phyloP scores from a whole-genome alignment of 1,140 invertebrate species.

The Heterodera carotae region DNA sequence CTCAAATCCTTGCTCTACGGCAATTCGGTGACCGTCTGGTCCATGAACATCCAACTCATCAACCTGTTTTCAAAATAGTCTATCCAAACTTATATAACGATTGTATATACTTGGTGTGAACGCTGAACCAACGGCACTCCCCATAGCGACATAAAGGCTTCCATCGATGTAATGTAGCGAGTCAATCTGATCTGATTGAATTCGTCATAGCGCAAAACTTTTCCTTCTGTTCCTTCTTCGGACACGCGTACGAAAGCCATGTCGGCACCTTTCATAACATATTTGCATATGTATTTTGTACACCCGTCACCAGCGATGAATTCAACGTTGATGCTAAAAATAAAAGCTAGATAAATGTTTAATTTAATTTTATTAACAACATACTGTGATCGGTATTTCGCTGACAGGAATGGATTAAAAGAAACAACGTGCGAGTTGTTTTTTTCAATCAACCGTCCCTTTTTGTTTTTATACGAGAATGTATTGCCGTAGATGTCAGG shows the following conservation, averaged over 20 bases:
- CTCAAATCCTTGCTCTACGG: not conserved
- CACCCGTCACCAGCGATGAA: not conserved
- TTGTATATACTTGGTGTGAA: not conserved
- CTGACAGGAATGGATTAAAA: not conserved
- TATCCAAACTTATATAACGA: no score
- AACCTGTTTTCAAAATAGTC: not conserved
- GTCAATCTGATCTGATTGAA: not conserved
- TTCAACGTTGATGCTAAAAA: constrained; percentile 14
- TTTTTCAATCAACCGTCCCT: not conserved
- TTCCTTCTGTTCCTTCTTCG: not conserved
- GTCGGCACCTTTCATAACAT: not conserved
- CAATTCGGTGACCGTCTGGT: not conserved
- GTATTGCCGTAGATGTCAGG: not conserved
- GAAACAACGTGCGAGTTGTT: not conserved
- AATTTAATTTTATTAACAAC: not conserved
- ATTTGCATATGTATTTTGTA: constrained; percentile 10
- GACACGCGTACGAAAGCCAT: not conserved
- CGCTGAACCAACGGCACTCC: not conserved
- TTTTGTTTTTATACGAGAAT: not conserved
- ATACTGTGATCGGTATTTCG: not conserved
- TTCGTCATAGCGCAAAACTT: not conserved
- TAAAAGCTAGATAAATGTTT: not conserved
- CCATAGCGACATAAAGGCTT: not conserved
- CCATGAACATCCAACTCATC: not conserved
- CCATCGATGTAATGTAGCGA: not conserved